phyloP scores from a whole-genome alignment of 1,140 invertebrate genomes.

The Lordiphosa stackelbergi region DNA sequence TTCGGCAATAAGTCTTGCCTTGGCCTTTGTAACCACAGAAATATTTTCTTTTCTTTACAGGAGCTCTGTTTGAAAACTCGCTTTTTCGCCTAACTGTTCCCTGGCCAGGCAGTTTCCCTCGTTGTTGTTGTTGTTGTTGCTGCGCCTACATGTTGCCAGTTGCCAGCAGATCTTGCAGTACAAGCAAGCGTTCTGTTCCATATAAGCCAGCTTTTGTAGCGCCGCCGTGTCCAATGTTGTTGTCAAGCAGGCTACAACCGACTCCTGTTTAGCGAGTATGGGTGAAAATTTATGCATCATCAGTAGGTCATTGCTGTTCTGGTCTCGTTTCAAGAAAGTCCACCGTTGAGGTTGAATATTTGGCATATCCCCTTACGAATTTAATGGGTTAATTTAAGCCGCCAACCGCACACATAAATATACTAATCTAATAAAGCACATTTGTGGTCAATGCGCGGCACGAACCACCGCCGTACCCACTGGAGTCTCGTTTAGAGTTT shows the following conservation, averaged over 20 bases:
- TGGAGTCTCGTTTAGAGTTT: not conserved
- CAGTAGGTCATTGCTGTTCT: conserved; percentile 11
- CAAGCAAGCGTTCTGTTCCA: conserved; percentile 8
- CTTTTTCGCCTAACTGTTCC: conserved; percentile 11
- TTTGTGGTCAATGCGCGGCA: conserved; percentile 5
- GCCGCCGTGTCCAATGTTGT: conserved; percentile 12
- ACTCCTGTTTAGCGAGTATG: conserved; percentile 13
- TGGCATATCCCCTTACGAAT: not conserved
- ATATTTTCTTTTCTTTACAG: conserved; percentile 11
- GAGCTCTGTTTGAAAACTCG: conserved; percentile 11
- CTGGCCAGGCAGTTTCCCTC: conserved; percentile 2
- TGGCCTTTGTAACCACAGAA: conserved; percentile 12
- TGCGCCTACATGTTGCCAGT: conserved; percentile 12
- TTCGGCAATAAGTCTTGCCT: conserved; percentile 13
- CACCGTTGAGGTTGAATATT: not conserved
- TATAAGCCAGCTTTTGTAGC: conserved; percentile 12
- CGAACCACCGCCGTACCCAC: not conserved
- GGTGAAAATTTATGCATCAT: conserved; percentile 12
- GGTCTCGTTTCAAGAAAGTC: conserved; percentile 4
- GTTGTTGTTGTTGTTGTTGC: not conserved
- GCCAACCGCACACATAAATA: conserved; percentile 3
- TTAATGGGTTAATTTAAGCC: conserved; percentile 10
- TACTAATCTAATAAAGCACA: conserved; percentile 6
- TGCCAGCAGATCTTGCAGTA: not conserved
- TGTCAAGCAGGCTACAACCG: conserved; percentile 7